These are phyloP conservation scores for Phoebastria nigripes DNA, from an alignment of 2,797 vertebrate genomes.

Conservation along the genomic window DNA sequence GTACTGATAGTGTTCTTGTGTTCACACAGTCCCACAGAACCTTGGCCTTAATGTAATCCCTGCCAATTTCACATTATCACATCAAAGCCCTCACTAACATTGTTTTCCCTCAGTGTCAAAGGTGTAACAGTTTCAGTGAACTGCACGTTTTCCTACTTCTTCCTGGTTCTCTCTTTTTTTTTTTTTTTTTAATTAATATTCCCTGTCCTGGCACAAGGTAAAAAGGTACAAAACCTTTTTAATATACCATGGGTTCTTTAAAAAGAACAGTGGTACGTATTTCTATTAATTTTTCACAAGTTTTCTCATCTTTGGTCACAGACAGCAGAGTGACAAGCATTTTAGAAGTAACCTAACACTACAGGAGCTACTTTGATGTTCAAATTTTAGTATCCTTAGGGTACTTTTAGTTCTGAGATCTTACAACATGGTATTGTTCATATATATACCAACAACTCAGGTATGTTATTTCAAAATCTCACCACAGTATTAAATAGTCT, in stretches of 20 bases:
- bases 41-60: conserved; percentile 74
- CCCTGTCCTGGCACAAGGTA: neutral
- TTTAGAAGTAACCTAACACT: neutral
- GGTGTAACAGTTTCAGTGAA: conserved; percentile 35
- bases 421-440: conserved; percentile 40
- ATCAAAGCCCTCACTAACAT: conserved; percentile 79
- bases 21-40: conserved; percentile 77
- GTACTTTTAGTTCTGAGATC: conserved; percentile 25
- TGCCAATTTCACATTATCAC: conserved; percentile 77
- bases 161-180: neutral
- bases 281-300: neutral
- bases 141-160: neutral
- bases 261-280: neutral
- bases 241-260: neutral
- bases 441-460: conserved; percentile 15
- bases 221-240: neutral
- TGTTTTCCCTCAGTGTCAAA: conserved; percentile 67
- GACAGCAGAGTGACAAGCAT: neutral
- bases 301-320: neutral
- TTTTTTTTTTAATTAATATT: neutral
- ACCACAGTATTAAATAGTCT: conserved; percentile 34
- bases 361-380: neutral
- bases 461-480: conserved; percentile 54
- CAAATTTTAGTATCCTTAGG: neutral
- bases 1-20: conserved; percentile 70